phyloP scores from a whole-genome alignment of 2,113 vertebrate genomes.

The Petrocephalus zakoni region DNA sequence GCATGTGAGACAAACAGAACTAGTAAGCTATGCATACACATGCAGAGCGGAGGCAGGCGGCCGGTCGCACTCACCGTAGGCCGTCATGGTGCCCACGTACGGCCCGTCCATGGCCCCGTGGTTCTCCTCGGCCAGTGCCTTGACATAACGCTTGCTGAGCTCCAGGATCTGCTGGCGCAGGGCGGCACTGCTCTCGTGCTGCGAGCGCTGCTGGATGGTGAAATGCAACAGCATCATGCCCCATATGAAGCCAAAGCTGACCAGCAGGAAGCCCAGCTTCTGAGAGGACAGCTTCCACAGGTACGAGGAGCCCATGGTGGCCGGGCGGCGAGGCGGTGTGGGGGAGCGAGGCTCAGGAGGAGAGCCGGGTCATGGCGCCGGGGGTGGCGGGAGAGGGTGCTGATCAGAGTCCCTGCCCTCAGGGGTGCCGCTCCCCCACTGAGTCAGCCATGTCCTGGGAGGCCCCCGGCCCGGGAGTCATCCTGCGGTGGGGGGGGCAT shows the following conservation, averaged over 20 bases:
- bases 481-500: constrained; percentile 50
- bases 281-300: constrained; percentile 96
- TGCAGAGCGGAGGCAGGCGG: background rate
- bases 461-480: constrained; percentile 44
- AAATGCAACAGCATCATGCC: constrained; percentile 99
- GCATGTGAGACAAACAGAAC: background rate
- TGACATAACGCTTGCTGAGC: constrained; percentile 97
- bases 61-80: constrained; percentile 74
- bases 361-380: constrained; percentile 58
- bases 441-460: constrained; percentile 37
- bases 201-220: constrained; percentile 91
- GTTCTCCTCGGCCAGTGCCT: constrained; percentile 92
- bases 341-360: constrained; percentile 40
- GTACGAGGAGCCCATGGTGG: constrained; percentile 78
- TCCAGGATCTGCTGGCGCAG: constrained; percentile 94
- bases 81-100: constrained; percentile 95
- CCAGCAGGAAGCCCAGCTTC: constrained; percentile 95
- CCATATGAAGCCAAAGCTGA: constrained; percentile 98
- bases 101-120: constrained; percentile 92
- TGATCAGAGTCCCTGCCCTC: constrained; percentile 21
- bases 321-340: background rate
- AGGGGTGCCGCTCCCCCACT: constrained; percentile 31
- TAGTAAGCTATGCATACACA: background rate
- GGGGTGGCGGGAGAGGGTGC: constrained; percentile 9
- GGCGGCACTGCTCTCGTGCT: constrained; percentile 86